Percentiles rank a stretch among this genome's conserved stretches.
Conservation (phyloP, 2,888 invertebrate genomes). For the Drosophila meridionalis region DNA sequence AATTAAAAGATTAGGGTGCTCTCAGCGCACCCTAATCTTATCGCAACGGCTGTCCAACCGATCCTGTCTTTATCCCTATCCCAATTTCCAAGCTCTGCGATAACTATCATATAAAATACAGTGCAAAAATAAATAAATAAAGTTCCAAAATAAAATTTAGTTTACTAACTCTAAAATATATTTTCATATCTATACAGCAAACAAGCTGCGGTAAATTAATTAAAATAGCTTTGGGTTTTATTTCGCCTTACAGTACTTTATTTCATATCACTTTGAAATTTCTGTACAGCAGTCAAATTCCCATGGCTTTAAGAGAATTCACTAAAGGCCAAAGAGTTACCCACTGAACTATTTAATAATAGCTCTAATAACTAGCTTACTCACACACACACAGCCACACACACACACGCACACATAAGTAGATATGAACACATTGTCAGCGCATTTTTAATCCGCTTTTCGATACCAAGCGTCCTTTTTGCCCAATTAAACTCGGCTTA, state of each 20-base stretch:
- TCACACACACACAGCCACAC: not conserved
- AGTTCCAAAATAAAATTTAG: not conserved
- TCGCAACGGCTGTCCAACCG: no score
- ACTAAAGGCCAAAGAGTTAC: slow-evolving; percentile 12
- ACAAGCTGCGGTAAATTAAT: not conserved
- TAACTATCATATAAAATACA: no score
- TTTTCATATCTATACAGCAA: not conserved
- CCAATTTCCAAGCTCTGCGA: no score
- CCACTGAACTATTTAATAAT: slow-evolving; percentile 36
- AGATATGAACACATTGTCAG: slow-evolving; percentile 37
- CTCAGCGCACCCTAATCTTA: no score
- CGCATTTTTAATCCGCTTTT: slow-evolving; percentile 51
- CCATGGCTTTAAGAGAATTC: slow-evolving; percentile 2
- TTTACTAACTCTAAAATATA: not conserved
- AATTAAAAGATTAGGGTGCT: no score
- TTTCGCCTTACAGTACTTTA: not conserved
- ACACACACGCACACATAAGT: slow-evolving; percentile 1
- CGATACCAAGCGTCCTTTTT: slow-evolving; percentile 44
- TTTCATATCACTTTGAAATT: not conserved
- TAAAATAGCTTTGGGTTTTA: not conserved
- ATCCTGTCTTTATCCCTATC: no score
- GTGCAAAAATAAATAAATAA: no score
- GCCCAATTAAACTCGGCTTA: slow-evolving; percentile 75
- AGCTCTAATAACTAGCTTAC: slow-evolving; percentile 16
- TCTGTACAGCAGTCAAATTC: not conserved